Evolutionary conservation across 2,888 invertebrate species (phyloP).

Genomic region (Gibbula magus): DNA sequence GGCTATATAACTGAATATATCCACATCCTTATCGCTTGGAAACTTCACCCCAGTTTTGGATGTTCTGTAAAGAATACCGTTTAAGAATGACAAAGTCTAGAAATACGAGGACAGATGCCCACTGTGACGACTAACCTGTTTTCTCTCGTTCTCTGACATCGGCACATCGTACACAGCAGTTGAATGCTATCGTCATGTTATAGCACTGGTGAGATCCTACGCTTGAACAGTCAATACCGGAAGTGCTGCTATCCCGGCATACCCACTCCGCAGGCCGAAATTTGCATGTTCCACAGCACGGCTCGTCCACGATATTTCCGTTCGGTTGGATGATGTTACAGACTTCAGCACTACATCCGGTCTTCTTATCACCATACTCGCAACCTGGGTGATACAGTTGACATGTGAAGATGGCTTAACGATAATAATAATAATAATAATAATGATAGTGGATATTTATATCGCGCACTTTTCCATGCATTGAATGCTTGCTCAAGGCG

Average conservation of each 20-base stretch:
- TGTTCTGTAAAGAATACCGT: too few relatives aligned
- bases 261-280: background rate
- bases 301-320: background rate
- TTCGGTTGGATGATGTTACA: background rate
- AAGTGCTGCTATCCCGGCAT: background rate
- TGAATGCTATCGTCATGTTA: background rate
- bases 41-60: too few relatives aligned
- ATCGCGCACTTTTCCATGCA: too few relatives aligned
- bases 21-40: too few relatives aligned
- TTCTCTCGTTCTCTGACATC: background rate
- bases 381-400: background rate
- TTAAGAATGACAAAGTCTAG: too few relatives aligned
- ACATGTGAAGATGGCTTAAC: too few relatives aligned
- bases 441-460: too few relatives aligned
- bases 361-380: background rate
- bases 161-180: background rate
- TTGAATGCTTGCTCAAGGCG: too few relatives aligned
- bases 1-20: too few relatives aligned
- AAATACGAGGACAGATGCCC: too few relatives aligned
- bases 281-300: background rate
- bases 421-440: too few relatives aligned
- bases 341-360: background rate
- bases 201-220: background rate
- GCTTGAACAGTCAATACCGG: background rate
- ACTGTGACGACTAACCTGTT: background rate